phyloP scores from a whole-genome alignment of 1,140 invertebrate species.

The Drosophila chauvacae region DNA sequence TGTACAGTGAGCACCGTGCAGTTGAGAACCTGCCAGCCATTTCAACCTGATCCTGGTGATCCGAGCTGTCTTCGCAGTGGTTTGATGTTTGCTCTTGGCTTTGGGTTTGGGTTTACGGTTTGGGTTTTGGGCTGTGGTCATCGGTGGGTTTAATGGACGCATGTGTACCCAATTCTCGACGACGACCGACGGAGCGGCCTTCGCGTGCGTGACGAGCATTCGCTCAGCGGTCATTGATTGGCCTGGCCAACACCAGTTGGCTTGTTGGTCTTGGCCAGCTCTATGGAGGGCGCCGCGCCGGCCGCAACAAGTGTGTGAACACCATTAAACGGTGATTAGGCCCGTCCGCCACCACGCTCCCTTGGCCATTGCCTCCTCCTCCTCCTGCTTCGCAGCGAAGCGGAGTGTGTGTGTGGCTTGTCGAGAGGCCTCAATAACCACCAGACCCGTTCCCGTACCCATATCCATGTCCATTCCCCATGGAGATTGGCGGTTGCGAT shows the following conservation, averaged over 20 bases:
- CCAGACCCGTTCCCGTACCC: constrained; percentile 18
- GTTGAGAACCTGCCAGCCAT: constrained; percentile 7
- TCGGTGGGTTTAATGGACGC: constrained; percentile 65
- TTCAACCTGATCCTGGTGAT: constrained; percentile 29
- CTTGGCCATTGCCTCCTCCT: constrained; percentile 31
- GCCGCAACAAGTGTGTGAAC: constrained; percentile 79
- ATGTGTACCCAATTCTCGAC: constrained; percentile 69
- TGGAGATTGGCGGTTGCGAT: constrained; percentile 52
- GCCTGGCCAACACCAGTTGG: constrained; percentile 44
- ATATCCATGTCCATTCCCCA: constrained; percentile 33
- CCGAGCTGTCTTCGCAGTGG: constrained; percentile 39
- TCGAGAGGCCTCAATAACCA: constrained; percentile 54
- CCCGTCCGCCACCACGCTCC: constrained; percentile 36
- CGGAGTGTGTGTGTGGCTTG: constrained; percentile 37
- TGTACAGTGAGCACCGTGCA: constrained; percentile 26
- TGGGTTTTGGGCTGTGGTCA: constrained; percentile 21
- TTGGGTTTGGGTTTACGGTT: neutral
- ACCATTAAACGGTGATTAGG: constrained; percentile 80
- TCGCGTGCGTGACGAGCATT: constrained; percentile 80
- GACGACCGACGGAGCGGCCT: constrained; percentile 60
- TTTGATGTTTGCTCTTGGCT: constrained; percentile 10
- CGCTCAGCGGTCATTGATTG: constrained; percentile 80
- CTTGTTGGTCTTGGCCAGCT: constrained; percentile 52
- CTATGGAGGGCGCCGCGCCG: constrained; percentile 76
- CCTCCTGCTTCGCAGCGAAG: neutral